A percentile compares a stretch with the other conserved stretches of the same genome.
These are phyloP conservation scores for Holacanthus passer DNA, from an alignment of 2,113 vertebrate genomes.

Conservation along the genomic window DNA sequence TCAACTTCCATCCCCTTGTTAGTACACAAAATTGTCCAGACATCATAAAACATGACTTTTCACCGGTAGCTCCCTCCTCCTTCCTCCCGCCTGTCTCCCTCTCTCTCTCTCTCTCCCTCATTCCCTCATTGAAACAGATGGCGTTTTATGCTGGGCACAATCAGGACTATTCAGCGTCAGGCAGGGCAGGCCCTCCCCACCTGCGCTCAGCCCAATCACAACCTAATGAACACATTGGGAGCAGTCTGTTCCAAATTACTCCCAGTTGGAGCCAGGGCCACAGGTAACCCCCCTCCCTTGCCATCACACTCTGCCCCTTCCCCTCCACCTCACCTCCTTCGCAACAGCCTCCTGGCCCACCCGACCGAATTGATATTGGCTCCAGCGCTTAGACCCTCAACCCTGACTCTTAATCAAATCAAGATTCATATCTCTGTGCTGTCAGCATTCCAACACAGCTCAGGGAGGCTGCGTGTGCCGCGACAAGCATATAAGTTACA, in stretches of 20 bases:
- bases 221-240: constrained; percentile 94
- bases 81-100: constrained; percentile 34
- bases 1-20: constrained; percentile 20
- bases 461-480: constrained; percentile 43
- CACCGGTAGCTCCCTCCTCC: constrained; percentile 58
- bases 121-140: constrained; percentile 90
- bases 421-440: constrained; percentile 81
- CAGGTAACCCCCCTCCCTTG: constrained; percentile 86
- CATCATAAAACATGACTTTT: constrained; percentile 78
- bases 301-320: constrained; percentile 67
- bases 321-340: constrained; percentile 64
- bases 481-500: constrained; percentile 80
- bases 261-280: constrained; percentile 91
- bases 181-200: constrained; percentile 92
- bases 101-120: constrained; percentile 61
- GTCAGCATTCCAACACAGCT: constrained; percentile 81
- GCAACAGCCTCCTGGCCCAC: constrained; percentile 67
- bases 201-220: constrained; percentile 92
- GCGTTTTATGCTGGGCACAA: constrained; percentile 94
- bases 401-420: constrained; percentile 83
- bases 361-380: constrained; percentile 52
- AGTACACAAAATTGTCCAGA: constrained; percentile 65
- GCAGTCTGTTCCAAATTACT: constrained; percentile 95
- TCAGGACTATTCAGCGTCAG: constrained; percentile 91
- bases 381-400: constrained; percentile 63